Evolutionary conservation across 2,888 invertebrate genomes (phyloP).

Genomic region (Lithodes maja): DNA sequence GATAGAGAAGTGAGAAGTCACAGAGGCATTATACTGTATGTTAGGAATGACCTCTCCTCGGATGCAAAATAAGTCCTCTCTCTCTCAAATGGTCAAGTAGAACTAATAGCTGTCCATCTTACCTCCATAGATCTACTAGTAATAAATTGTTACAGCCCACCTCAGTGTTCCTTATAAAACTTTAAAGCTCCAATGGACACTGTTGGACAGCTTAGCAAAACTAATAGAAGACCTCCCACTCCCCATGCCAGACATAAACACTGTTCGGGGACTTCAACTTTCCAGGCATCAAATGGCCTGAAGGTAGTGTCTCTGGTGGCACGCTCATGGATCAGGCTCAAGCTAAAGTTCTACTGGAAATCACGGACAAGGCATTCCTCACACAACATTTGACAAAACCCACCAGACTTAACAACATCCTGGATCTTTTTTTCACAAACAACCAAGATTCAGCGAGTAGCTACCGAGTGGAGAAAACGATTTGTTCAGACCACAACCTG

Average conservation of each 20-base stretch:
- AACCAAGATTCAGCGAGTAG: neutral
- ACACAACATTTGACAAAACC: neutral
- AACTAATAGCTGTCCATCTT: neutral
- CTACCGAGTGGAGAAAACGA: slow-evolving; percentile 8
- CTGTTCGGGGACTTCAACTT: slow-evolving; percentile 41
- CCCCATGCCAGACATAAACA: slow-evolving; percentile 17
- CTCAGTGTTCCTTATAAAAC: too few species aligned
- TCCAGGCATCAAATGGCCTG: slow-evolving; percentile 23
- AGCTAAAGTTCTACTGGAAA: slow-evolving; percentile 11
- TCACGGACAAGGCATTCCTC: slow-evolving; percentile 8
- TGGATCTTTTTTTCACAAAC: slow-evolving; percentile 6
- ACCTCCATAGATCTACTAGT: neutral
- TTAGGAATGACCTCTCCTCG: neutral
- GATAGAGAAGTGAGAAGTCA: neutral
- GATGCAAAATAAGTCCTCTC: neutral
- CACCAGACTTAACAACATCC: slow-evolving; percentile 10
- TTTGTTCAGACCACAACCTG: neutral
- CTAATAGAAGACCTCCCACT: neutral
- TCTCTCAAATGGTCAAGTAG: slow-evolving; percentile 6
- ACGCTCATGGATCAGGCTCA: neutral
- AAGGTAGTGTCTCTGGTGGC: slow-evolving; percentile 28
- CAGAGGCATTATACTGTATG: slow-evolving; percentile 3
- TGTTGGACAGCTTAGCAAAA: too few species aligned
- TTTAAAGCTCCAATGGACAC: too few species aligned
- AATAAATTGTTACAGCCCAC: too few species aligned